Conservation (phyloP, 2,113 vertebrate species). For the Pseudorhombus dupliciocellatus region DNA sequence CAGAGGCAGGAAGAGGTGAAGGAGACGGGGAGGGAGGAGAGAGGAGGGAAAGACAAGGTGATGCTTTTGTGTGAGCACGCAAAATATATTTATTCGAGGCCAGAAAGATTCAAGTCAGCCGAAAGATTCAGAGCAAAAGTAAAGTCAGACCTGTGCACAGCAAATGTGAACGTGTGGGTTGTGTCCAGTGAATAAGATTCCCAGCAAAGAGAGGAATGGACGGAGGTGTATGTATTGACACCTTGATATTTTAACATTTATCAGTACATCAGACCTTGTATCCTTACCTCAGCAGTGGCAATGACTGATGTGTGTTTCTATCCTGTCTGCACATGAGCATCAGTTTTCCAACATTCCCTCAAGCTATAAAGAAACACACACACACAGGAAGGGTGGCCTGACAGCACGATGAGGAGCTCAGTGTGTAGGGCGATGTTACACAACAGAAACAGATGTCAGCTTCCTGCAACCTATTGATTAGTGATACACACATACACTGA, state of each 20-base stretch:
- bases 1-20: conserved; percentile 46
- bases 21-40: conserved; percentile 25
- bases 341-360: conserved; percentile 32
- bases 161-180: conserved; percentile 5
- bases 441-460: conserved; percentile 25
- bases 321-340: conserved; percentile 12
- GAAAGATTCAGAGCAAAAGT: not conserved
- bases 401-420: not conserved
- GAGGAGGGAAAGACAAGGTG: conserved; percentile 31
- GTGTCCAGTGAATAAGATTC: not conserved
- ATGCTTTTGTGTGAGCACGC: conserved; percentile 16
- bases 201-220: not conserved
- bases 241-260: not conserved
- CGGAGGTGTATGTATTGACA: conserved; percentile 2
- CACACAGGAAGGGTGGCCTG: not conserved
- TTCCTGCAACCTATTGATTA: conserved; percentile 25
- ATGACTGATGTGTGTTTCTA: conserved; percentile 58
- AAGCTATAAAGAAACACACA: conserved; percentile 41
- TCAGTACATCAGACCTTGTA: conserved; percentile 2
- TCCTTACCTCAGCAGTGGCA: conserved; percentile 33
- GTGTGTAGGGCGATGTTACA: conserved; percentile 30
- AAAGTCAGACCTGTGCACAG: not conserved
- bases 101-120: conserved; percentile 11
- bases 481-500: not conserved
- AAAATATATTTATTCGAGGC: conserved; percentile 30